Evolutionary conservation across 2,888 invertebrate genomes (phyloP), one percentile per base, ranked within the genome.

Genomic region (Synanthedon tipuliformis): DNA sequence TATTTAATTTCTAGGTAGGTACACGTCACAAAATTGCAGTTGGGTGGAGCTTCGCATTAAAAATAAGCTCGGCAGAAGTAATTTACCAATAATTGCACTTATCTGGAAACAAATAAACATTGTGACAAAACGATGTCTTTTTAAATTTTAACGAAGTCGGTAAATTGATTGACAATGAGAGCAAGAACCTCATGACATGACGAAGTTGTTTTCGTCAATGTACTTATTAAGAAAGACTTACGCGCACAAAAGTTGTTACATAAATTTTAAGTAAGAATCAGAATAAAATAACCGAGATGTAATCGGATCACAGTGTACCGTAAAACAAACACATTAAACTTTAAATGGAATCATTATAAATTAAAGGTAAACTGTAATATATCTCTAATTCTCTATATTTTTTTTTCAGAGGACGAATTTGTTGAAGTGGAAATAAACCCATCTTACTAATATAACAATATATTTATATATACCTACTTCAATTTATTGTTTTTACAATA

Each of bases 161-260:
- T 58, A 61, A 59, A 65, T 65, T 71, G 70, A 72, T 70, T 69
- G 71, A 73, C 67, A 73, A 67, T 69, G 65, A 60, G 65, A 68
- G 68, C 66, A 65, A 67, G 64, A 66, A 59, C 45, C 45, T 45
- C n/a, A 15, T 57, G 59, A 61, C n/a, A 15, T 57, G 59, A 61
- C 68, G 65, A 65, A 68, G 65, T 58, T 62, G 64, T 60, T 52
- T 57, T 54, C 51, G 59, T 58, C 57, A 60, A 58, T 51, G 54
- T 49, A 52, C 64, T 63, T 62, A 62, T 57, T 59, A 59, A 64
- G 61, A 58, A 48, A 13, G 45, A 15, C n/a, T 45, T 45, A 45
- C 15, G 45, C 13, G 41, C 41, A 16, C 41, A 40, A 15, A 45
- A 45, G 13, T 15, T n/a, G 45, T 12, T 41, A 10, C 15, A 45